Conservation (phyloP, 2,113 vertebrate genomes). For the Anoplopoma fimbria region DNA sequence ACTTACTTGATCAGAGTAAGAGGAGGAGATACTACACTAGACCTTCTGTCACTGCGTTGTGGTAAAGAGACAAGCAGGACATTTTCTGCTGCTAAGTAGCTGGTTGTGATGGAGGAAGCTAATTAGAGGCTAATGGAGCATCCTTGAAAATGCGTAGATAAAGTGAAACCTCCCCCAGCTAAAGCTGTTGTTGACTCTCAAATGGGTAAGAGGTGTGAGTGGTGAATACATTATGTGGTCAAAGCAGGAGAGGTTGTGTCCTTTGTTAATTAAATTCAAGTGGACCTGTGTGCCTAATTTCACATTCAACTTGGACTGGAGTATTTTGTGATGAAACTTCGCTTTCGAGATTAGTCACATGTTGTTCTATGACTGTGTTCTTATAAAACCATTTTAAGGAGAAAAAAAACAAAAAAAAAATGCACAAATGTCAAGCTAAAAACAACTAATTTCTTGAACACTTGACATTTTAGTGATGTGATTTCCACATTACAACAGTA, state of each 20-base stretch:
- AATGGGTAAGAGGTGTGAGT: constrained; percentile 10
- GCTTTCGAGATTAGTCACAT: not conserved
- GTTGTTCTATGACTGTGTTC: not conserved
- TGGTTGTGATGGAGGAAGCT: constrained; percentile 22
- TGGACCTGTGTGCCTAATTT: constrained; percentile 16
- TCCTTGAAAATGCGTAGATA: constrained; percentile 26
- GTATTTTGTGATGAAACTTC: constrained; percentile 1
- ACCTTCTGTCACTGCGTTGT: constrained; percentile 20
- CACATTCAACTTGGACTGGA: not conserved
- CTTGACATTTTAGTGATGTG: constrained; percentile 3
- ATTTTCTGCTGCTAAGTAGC: constrained; percentile 17
- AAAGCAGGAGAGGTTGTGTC: constrained; percentile 5
- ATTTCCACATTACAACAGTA: constrained; percentile 5
- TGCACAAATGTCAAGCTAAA: constrained; percentile 5
- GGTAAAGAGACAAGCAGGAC: constrained; percentile 1
- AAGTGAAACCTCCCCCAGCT: constrained; percentile 2
- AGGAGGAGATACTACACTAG: constrained; percentile 31
- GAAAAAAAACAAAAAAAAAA: not conserved
- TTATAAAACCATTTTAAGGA: not conserved
- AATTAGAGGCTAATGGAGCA: constrained; percentile 52
- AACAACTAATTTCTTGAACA: not conserved
- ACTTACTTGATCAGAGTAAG: constrained; percentile 48
- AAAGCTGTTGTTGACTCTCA: constrained; percentile 7
- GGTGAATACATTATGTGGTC: not conserved
- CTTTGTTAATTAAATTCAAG: constrained; percentile 32